Percentiles rank a stretch among this genome's conserved stretches.
These are phyloP conservation scores for Perithous albicinctus DNA, from an alignment of 2,888 invertebrate genomes.

Conservation along the genomic window DNA sequence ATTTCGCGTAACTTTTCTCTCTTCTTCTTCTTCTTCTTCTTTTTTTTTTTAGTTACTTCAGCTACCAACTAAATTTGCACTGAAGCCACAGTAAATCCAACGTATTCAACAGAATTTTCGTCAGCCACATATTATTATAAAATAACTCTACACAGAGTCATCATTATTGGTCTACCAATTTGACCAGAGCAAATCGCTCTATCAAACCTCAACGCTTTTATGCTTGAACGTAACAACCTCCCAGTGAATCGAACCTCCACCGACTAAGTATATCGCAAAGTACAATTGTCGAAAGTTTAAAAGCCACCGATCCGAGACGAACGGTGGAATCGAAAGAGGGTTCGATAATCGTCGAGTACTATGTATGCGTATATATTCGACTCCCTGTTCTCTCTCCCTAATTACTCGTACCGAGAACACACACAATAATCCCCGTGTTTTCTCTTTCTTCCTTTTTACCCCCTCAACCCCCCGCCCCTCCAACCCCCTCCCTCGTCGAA, in stretches of 20 bases:
- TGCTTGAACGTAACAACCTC: too few species aligned
- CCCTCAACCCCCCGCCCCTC: too few species aligned
- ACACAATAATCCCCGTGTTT: conserved; percentile 54
- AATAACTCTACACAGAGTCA: background rate
- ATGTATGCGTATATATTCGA: conserved; percentile 21
- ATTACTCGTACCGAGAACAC: conserved; percentile 67
- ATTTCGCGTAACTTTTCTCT: conserved; percentile 9
- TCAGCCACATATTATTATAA: background rate
- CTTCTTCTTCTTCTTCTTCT: background rate
- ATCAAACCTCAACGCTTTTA: too few species aligned
- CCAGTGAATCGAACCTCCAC: background rate
- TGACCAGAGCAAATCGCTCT: too few species aligned
- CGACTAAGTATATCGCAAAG: background rate
- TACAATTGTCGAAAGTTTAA: conserved; percentile 34
- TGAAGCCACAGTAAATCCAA: background rate
- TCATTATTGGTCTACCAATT: too few species aligned
- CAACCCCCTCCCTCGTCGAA: background rate
- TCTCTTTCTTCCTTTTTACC: background rate
- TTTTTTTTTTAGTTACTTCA: background rate
- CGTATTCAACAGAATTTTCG: background rate
- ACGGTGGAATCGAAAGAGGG: conserved; percentile 12
- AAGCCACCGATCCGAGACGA: conserved; percentile 29
- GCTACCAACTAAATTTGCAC: background rate
- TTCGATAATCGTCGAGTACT: conserved; percentile 33
- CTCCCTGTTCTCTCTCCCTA: conserved; percentile 43